Percentiles rank a stretch among this genome's conserved stretches.
phyloP scores from a whole-genome alignment of 2,113 vertebrate species.

The Paramisgurnus dabryanus region DNA sequence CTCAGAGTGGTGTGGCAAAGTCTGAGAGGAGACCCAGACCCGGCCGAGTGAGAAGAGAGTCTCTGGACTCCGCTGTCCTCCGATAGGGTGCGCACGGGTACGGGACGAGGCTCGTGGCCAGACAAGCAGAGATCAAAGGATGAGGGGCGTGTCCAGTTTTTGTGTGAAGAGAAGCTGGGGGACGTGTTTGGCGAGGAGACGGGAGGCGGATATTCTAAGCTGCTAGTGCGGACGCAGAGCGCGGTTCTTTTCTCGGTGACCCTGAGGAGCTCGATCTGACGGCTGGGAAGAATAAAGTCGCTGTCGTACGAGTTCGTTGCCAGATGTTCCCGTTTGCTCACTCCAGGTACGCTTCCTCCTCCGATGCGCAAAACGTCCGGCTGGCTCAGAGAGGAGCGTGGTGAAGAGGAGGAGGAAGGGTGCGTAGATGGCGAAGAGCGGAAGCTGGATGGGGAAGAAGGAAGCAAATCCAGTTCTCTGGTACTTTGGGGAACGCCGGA shows the following conservation, averaged over 20 bases:
- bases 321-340: constrained; percentile 62
- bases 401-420: constrained; percentile 53
- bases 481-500: constrained; percentile 87
- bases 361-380: constrained; percentile 82
- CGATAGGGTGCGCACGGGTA: constrained; percentile 69
- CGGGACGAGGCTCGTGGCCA: constrained; percentile 31
- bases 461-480: constrained; percentile 83
- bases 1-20: constrained; percentile 74
- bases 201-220: constrained; percentile 83
- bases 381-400: constrained; percentile 64
- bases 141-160: constrained; percentile 74
- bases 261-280: constrained; percentile 87
- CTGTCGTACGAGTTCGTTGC: constrained; percentile 75
- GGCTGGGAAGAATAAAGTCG: constrained; percentile 88
- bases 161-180: constrained; percentile 62
- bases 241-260: constrained; percentile 90
- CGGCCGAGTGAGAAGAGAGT: constrained; percentile 67
- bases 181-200: constrained; percentile 44
- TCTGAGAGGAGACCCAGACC: constrained; percentile 65
- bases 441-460: constrained; percentile 63
- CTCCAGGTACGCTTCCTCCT: background rate
- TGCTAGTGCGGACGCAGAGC: constrained; percentile 87
- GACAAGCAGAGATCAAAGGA: constrained; percentile 80
- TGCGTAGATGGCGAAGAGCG: constrained; percentile 33
- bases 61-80: constrained; percentile 79